Evolutionary conservation across 2,888 invertebrate genomes (phyloP).

Genomic region (Oscheius sp.): DNA sequence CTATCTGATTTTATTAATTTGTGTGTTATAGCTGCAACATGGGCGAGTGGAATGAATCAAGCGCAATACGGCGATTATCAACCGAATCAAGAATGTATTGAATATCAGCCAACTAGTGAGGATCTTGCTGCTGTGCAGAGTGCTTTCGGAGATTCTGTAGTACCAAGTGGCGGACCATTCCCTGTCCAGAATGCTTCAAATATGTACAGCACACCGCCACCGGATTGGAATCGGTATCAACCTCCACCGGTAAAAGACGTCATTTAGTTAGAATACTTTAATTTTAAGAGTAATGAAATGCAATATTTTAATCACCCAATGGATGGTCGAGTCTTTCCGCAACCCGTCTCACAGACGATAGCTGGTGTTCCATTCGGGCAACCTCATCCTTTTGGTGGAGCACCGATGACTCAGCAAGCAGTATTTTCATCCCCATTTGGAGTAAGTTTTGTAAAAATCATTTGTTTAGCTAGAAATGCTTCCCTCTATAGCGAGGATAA

Average conservation of each 20-base stretch:
- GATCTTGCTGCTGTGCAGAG: neutral
- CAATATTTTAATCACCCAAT: neutral
- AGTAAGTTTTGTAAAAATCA: neutral
- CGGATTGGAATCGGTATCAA: neutral
- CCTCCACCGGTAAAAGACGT: neutral
- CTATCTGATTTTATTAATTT: neutral
- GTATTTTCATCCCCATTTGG: neutral
- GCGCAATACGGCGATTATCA: neutral
- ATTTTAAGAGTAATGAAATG: neutral
- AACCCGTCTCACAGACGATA: neutral
- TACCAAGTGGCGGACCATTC: neutral
- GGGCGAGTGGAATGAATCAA: conserved; percentile 17
- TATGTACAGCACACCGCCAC: neutral
- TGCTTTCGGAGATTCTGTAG: neutral
- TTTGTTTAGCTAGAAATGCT: neutral
- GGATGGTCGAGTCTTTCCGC: neutral
- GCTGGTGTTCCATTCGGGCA: neutral
- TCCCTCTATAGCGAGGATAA: too few relatives aligned
- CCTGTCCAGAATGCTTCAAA: neutral
- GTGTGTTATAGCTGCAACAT: conserved; percentile 9
- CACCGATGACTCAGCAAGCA: neutral
- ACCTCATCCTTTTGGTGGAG: neutral
- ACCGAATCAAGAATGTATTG: neutral
- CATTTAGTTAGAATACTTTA: neutral
- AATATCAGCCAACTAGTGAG: neutral